Evolutionary conservation across 2,113 vertebrate species (phyloP).

Genomic region (Mus musculus): GRCm39 chr1:90381501-90382000

Average conservation of each 20-base stretch:
- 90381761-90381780: accelerated
- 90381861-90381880: background rate
- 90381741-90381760: accelerated
- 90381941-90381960: constrained; percentile 33
- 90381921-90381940: background rate
- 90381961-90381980: constrained; percentile 56
- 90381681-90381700: background rate
- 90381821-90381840: background rate
- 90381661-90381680: background rate
- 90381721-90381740: background rate
- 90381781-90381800: background rate
- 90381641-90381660: accelerated
- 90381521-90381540: background rate
- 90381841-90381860: background rate
- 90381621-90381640: background rate
- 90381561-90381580: background rate
- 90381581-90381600: background rate
- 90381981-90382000: constrained; percentile 48
- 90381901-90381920: background rate
- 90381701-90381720: accelerated
- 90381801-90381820: background rate
- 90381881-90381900: background rate
- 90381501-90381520: background rate
- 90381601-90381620: background rate
- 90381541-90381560: background rate